Evolutionary conservation across 1,140 invertebrate genomes (phyloP).

Genomic region (Oreohelix idahoensis): DNA sequence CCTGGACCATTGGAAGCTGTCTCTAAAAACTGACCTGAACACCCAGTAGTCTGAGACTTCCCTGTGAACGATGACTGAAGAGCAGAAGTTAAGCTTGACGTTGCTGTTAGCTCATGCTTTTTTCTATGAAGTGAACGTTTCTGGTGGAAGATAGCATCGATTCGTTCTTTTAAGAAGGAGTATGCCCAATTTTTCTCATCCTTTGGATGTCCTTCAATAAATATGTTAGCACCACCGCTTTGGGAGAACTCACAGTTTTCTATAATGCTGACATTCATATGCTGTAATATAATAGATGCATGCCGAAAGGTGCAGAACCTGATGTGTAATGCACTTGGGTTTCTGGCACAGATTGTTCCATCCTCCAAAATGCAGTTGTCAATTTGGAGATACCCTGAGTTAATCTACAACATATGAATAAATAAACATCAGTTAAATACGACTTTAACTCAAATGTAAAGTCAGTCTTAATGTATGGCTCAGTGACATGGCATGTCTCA

Average conservation of each 20-base stretch:
- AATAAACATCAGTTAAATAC: not conserved
- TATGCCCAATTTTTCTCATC: slow-evolving; percentile 66
- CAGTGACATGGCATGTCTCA: too few species aligned
- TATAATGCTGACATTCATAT: slow-evolving; percentile 62
- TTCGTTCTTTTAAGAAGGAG: slow-evolving; percentile 46
- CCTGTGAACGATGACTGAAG: slow-evolving; percentile 42
- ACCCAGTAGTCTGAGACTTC: slow-evolving; percentile 31
- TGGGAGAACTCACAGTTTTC: slow-evolving; percentile 69
- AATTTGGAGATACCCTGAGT: slow-evolving; percentile 63
- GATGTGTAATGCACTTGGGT: slow-evolving; percentile 60
- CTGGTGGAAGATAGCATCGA: slow-evolving; percentile 15
- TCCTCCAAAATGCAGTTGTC: slow-evolving; percentile 69
- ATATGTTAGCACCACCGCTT: slow-evolving; percentile 61
- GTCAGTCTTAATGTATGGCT: too few species aligned
- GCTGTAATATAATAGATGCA: slow-evolving; percentile 62
- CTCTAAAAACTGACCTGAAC: not conserved
- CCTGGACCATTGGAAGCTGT: slow-evolving; percentile 2
- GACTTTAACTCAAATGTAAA: too few species aligned
- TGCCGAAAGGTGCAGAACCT: slow-evolving; percentile 66
- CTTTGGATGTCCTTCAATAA: slow-evolving; percentile 63
- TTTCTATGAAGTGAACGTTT: slow-evolving; percentile 20
- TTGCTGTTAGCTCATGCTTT: slow-evolving; percentile 29
- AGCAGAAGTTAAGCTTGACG: slow-evolving; percentile 41
- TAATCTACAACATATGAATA: slow-evolving; percentile 49
- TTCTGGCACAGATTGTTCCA: slow-evolving; percentile 63